phyloP scores from a whole-genome alignment of 2,888 invertebrate species.

The Priocnemis perturbator region DNA sequence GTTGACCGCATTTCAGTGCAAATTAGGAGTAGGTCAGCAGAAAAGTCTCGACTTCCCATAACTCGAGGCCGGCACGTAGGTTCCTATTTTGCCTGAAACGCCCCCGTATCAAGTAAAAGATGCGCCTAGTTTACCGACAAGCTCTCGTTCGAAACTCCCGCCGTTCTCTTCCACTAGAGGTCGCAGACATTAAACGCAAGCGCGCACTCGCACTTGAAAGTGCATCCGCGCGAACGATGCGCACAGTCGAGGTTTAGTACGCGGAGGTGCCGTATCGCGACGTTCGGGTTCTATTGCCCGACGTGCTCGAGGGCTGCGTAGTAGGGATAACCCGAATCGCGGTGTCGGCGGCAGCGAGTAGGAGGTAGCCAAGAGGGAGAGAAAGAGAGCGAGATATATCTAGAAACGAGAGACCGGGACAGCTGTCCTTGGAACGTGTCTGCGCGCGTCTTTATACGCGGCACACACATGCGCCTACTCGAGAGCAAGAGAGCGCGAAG shows the following conservation, averaged over 20 bases:
- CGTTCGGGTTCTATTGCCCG: constrained; percentile 35
- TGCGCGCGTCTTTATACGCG: constrained; percentile 25
- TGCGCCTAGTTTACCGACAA: too few species aligned
- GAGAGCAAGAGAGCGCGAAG: constrained; percentile 14
- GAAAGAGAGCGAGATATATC: constrained; percentile 26
- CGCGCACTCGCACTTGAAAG: constrained; percentile 25
- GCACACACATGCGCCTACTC: constrained; percentile 1
- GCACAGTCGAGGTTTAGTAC: constrained; percentile 44
- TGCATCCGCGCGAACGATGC: constrained; percentile 20
- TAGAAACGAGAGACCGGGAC: constrained; percentile 39
- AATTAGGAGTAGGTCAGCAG: too few species aligned
- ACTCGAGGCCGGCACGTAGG: too few species aligned
- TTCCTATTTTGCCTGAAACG: too few species aligned
- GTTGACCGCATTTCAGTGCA: too few species aligned
- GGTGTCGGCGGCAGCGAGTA: neutral
- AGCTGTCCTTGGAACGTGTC: constrained; percentile 16
- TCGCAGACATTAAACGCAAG: constrained; percentile 30
- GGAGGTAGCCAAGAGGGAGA: constrained; percentile 19
- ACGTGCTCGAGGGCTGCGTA: neutral
- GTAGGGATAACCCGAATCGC: constrained; percentile 40
- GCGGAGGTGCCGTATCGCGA: constrained; percentile 36
- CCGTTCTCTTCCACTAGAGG: neutral
- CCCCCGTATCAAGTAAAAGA: too few species aligned
- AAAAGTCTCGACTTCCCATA: too few species aligned
- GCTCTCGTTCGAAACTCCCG: too few species aligned